phyloP scores from a whole-genome alignment of 2,797 vertebrate species.

The Sebastes itinus region DNA sequence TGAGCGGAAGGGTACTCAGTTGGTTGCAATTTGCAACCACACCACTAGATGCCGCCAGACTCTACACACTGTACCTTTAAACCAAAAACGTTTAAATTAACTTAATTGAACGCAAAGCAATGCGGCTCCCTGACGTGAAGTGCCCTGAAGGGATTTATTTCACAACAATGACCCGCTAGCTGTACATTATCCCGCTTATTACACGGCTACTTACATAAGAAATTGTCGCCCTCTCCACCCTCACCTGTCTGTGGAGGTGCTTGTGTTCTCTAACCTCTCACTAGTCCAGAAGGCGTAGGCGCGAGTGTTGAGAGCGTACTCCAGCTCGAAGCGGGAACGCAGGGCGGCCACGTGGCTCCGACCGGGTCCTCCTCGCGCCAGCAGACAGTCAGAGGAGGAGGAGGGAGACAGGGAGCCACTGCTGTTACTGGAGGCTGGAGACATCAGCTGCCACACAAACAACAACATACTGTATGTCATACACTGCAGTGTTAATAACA shows the following conservation, averaged over 20 bases:
- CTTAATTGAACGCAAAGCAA: background rate
- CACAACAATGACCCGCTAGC: no score
- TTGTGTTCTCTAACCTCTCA: conserved; percentile 81
- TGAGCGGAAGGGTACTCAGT: no score
- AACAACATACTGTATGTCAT: background rate
- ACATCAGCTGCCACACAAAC: conserved; percentile 86
- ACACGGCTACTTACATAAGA: no score
- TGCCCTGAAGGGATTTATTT: no score
- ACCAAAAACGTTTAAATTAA: background rate
- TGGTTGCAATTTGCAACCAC: no score
- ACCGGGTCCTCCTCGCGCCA: conserved; percentile 84
- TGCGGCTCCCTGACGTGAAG: no score
- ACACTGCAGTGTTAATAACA: background rate
- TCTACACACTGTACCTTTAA: background rate
- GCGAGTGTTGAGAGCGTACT: conserved; percentile 90
- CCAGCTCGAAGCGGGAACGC: conserved; percentile 91
- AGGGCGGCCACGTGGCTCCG: conserved; percentile 92
- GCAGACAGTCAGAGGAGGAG: conserved; percentile 90
- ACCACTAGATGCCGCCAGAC: no score
- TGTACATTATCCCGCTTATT: no score
- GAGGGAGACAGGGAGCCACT: conserved; percentile 94
- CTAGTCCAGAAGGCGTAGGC: conserved; percentile 83
- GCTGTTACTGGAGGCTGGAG: conserved; percentile 94
- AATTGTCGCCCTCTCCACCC: background rate
- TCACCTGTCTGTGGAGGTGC: background rate